Evolutionary conservation across 2,797 vertebrate species (phyloP).

Genomic region (Rhabdophis nuchalis): DNA sequence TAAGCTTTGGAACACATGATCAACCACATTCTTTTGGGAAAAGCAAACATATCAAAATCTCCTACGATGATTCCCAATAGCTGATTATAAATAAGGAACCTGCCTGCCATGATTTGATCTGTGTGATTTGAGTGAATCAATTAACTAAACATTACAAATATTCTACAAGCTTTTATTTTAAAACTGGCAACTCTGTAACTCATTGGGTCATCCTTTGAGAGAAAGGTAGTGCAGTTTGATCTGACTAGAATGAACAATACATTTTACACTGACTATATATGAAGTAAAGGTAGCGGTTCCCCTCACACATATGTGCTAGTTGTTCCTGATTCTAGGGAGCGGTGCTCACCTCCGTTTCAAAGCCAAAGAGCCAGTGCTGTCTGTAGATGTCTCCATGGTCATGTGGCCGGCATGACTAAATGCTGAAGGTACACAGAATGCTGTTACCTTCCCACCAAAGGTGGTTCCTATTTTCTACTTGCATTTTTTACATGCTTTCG

Average conservation of each 20-base stretch:
- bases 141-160: background rate
- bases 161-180: background rate
- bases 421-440: too few species aligned
- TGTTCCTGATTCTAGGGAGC: too few species aligned
- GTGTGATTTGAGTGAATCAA: background rate
- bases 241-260: background rate
- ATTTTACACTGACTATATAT: background rate
- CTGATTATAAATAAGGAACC: background rate
- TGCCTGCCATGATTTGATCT: background rate
- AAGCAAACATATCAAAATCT: background rate
- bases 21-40: background rate
- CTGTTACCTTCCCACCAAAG: too few species aligned
- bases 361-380: too few species aligned
- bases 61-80: background rate
- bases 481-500: too few species aligned
- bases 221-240: background rate
- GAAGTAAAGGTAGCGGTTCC: too few species aligned
- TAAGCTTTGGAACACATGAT: background rate
- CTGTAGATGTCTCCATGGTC: too few species aligned
- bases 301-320: too few species aligned
- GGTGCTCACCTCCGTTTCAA: too few species aligned
- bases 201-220: background rate
- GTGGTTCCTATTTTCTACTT: too few species aligned
- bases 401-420: too few species aligned
- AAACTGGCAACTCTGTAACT: background rate